Evolutionary conservation across 1,140 invertebrate species (phyloP).

Genomic region (Diprion similis): DNA sequence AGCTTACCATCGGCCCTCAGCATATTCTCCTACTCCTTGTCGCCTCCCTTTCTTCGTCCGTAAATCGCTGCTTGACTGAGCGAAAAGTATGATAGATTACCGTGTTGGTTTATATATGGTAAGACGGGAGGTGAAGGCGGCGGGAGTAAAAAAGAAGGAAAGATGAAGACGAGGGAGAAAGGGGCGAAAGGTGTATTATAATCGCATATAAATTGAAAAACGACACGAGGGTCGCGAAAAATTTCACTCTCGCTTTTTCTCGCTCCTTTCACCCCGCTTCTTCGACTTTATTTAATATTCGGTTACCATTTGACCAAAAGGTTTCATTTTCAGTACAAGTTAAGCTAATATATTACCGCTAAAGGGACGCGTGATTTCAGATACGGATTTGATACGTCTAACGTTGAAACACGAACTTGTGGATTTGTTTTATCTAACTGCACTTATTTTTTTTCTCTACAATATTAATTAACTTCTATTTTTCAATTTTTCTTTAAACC

Average conservation of each 20-base stretch:
- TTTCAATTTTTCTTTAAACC: too few relatives aligned
- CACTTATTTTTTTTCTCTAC: too few relatives aligned
- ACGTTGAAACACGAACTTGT: too few relatives aligned
- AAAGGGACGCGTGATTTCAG: too few relatives aligned
- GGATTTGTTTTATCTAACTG: too few relatives aligned
- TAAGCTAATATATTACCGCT: too few relatives aligned
- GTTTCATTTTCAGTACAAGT: too few relatives aligned
- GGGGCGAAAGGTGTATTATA: neutral
- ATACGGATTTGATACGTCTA: too few relatives aligned
- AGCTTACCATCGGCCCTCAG: neutral
- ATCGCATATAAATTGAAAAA: constrained; percentile 1
- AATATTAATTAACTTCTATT: too few relatives aligned
- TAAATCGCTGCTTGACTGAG: neutral
- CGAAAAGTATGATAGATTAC: constrained; percentile 1
- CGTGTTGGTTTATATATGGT: neutral
- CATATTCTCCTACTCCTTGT: neutral
- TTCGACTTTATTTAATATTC: neutral
- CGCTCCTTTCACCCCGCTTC: neutral
- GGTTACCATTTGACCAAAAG: too few relatives aligned
- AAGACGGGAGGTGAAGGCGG: neutral
- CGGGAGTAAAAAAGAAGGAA: too few relatives aligned
- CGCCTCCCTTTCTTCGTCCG: neutral
- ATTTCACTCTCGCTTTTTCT: neutral
- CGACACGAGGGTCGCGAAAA: neutral
- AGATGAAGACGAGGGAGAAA: neutral